A percentile compares a stretch with the other conserved stretches of the same genome.
These are phyloP conservation scores for Bombus cullumanus DNA, from an alignment of 1,140 invertebrate genomes.

Conservation along the genomic window DNA sequence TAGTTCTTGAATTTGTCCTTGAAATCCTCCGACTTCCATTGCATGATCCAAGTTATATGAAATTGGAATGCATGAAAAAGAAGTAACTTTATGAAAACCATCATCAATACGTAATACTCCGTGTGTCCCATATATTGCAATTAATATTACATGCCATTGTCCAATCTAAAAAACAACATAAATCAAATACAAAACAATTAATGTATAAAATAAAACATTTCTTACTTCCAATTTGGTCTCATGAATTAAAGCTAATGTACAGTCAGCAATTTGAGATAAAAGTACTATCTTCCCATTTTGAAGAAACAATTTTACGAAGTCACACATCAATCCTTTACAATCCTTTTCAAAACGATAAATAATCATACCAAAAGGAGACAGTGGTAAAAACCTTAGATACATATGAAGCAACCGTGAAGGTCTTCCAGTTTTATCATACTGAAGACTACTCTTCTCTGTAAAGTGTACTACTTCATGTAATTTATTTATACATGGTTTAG, in stretches of 20 bases:
- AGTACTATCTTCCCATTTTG: slow-evolving; percentile 43
- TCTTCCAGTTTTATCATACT: slow-evolving; percentile 25
- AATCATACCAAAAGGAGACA: slow-evolving; percentile 39
- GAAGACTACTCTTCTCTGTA: slow-evolving; percentile 37
- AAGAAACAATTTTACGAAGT: slow-evolving; percentile 41
- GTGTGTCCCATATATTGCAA: slow-evolving; percentile 12
- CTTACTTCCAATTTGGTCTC: slow-evolving; percentile 44
- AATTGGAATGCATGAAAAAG: slow-evolving; percentile 34
- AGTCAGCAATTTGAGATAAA: slow-evolving; percentile 18
- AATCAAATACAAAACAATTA: background rate
- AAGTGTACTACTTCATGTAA: slow-evolving; percentile 43
- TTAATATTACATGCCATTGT: slow-evolving; percentile 44
- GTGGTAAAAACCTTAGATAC: slow-evolving; percentile 45
- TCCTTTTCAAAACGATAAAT: slow-evolving; percentile 39
- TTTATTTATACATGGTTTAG: slow-evolving; percentile 44
- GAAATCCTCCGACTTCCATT: slow-evolving; percentile 43
- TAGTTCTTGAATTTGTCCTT: slow-evolving; percentile 50
- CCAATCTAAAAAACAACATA: slow-evolving; percentile 29
- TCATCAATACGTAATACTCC: slow-evolving; percentile 32
- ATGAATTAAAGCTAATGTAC: slow-evolving; percentile 24
- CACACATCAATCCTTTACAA: slow-evolving; percentile 17
- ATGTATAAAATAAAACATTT: background rate
- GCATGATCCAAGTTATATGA: slow-evolving; percentile 35
- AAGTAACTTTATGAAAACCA: background rate
- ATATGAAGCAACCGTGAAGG: slow-evolving; percentile 35